Evolutionary conservation across 2,888 invertebrate species (phyloP), one percentile per base, ranked within the genome.

Genomic region (Yponomeuta sedellus): DNA sequence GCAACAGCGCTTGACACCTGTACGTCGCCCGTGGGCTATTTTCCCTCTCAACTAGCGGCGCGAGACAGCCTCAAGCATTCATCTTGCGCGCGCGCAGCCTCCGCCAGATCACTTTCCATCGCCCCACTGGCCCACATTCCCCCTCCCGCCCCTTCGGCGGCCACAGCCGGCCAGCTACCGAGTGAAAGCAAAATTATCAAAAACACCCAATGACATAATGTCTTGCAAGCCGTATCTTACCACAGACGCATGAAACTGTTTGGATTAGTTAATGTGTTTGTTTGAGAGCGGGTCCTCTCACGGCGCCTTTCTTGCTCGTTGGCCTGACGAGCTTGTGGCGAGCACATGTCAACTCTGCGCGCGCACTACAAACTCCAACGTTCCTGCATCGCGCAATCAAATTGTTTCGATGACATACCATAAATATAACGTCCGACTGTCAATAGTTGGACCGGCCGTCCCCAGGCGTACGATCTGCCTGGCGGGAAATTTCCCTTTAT

Each of bases 131-230:
- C 85, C 83, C 70, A 78, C 73, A 74, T 81, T 72, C 75, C 77
- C 72, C 67, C 34, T 69, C 71, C 73, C 71, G 12, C 20, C 11
- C 58, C n/a, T 66, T 70, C 70, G 68, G 66, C 70, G 44, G 2
- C 16, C 44, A 52, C 3, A 52, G 44, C 44, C 44, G 44, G 44
- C 44, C 44, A 16, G 44, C 44, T 52, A 52, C 16, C 5, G 65
- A 81, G 82, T 82, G 85, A 83, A 82, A 84, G 85, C 78, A 76
- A 77, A 77, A 74, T 77, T 73, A 72, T 71, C 72, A 76, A 80
- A 81, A 77, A 74, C 73, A 70, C 70, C 74, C 73, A 76, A 78
- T 83, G 80, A 83, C 82, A 84, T 83, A 82, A 83, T 71, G 71
- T 25, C 22, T 57, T n/a, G 67, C 68, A 71, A 71, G 73, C 75